Evolutionary conservation across 1,140 invertebrate genomes (phyloP).

Genomic region (Sinonovacula constricta): DNA sequence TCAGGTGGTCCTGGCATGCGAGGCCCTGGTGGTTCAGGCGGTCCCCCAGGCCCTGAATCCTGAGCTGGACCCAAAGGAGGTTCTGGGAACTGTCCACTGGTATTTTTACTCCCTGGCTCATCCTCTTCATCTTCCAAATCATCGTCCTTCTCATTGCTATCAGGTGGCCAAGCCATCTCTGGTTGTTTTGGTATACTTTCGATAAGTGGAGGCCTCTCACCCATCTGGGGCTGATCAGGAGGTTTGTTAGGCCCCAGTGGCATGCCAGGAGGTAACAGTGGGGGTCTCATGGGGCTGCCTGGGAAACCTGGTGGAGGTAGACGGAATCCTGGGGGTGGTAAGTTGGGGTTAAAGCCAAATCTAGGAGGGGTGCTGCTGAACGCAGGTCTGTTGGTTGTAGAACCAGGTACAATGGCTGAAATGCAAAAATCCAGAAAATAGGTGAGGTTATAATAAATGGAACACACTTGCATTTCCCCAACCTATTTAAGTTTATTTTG

Average conservation of each 20-base stretch:
- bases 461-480: too few species aligned
- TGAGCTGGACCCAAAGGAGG: slow-evolving; percentile 7
- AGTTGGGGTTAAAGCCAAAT: slow-evolving; percentile 45
- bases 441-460: too few species aligned
- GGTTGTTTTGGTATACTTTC: slow-evolving; percentile 26
- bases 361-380: slow-evolving; percentile 24
- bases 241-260: not conserved
- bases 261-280: not conserved
- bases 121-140: slow-evolving; percentile 45
- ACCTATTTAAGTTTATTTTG: too few species aligned
- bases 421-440: too few species aligned
- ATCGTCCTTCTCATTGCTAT: slow-evolving; percentile 46
- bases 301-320: slow-evolving; percentile 46
- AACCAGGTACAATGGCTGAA: slow-evolving; percentile 35
- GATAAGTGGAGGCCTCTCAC: not conserved
- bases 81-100: slow-evolving; percentile 16
- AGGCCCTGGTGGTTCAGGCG: slow-evolving; percentile 25
- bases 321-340: slow-evolving; percentile 52
- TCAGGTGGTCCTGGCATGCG: slow-evolving; percentile 21
- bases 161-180: slow-evolving; percentile 43
- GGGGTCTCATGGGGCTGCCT: slow-evolving; percentile 34
- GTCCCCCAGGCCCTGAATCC: not conserved
- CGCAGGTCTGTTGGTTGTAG: slow-evolving; percentile 9
- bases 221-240: not conserved
- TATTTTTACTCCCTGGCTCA: slow-evolving; percentile 10